Evolutionary conservation across 1,140 invertebrate genomes (phyloP).

Genomic region (Rhopalosiphum maidis): DNA sequence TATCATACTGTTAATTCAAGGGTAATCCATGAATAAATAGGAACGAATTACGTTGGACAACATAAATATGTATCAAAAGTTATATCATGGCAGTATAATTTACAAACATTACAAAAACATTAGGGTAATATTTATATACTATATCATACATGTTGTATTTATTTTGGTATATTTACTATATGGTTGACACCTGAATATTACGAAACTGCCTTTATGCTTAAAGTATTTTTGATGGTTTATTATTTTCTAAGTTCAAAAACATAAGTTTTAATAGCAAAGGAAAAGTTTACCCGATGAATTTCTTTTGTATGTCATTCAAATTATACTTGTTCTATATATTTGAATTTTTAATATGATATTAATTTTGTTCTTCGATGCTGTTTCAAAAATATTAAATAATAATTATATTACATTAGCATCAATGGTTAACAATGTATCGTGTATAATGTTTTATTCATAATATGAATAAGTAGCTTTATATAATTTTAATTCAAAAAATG

Average conservation of each 20-base stretch:
- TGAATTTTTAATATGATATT: background rate
- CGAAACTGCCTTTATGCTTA: background rate
- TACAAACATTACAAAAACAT: slow-evolving; percentile 1
- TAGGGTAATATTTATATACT: slow-evolving; percentile 9
- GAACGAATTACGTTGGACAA: background rate
- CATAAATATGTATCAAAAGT: background rate
- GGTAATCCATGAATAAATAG: background rate
- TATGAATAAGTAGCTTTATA: background rate
- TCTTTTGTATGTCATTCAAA: slow-evolving; percentile 1
- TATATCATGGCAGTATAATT: background rate
- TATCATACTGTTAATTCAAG: background rate
- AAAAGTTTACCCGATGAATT: background rate
- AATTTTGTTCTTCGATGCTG: background rate
- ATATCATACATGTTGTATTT: background rate
- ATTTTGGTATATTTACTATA: background rate
- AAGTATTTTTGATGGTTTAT: background rate
- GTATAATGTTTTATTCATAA: too few relatives aligned
- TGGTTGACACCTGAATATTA: background rate
- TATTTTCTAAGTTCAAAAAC: background rate
- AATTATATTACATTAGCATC: background rate
- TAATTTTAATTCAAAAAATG: background rate
- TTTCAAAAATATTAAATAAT: slow-evolving; percentile 16
- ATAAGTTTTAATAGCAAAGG: background rate
- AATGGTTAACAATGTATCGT: background rate
- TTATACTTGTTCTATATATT: background rate